Conservation (phyloP, 2,797 vertebrate species). For the Muscicapa comitata region DNA sequence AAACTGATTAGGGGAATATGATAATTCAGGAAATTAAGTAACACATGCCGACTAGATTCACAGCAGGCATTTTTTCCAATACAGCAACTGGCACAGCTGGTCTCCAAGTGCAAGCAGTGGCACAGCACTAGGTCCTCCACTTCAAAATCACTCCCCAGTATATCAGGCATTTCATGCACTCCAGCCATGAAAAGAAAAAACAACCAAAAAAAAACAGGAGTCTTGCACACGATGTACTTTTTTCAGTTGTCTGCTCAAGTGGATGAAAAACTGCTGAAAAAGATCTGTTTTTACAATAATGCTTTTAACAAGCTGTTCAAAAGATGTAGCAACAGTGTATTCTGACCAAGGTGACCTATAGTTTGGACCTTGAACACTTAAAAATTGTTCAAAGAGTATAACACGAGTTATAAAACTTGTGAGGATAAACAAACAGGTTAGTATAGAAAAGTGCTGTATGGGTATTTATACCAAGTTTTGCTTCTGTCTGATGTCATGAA, state of each 20-base stretch:
- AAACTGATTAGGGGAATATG: constrained; percentile 74
- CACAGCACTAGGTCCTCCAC: constrained; percentile 72
- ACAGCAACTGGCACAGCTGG: constrained; percentile 74
- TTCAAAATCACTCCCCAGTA: constrained; percentile 71
- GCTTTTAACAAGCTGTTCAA: neutral
- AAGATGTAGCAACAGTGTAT: neutral
- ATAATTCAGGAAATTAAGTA: constrained; percentile 75
- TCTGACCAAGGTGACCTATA: neutral
- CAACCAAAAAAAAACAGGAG: neutral
- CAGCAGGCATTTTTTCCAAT: constrained; percentile 68
- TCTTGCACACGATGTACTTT: neutral
- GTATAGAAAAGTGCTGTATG: neutral
- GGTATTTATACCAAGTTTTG: neutral
- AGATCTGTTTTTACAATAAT: neutral
- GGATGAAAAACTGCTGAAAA: neutral
- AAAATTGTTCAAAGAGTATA: neutral
- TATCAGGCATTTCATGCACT: constrained; percentile 49
- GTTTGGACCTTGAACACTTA: neutral
- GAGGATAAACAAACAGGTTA: neutral
- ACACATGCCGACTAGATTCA: constrained; percentile 67
- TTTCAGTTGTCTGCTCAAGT: neutral
- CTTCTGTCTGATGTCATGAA: neutral
- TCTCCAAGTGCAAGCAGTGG: constrained; percentile 64
- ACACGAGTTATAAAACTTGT: neutral
- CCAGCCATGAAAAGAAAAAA: neutral